These are phyloP conservation scores for Spilarctia lutea DNA, from an alignment of 2,888 invertebrate species.

Conservation along the genomic window DNA sequence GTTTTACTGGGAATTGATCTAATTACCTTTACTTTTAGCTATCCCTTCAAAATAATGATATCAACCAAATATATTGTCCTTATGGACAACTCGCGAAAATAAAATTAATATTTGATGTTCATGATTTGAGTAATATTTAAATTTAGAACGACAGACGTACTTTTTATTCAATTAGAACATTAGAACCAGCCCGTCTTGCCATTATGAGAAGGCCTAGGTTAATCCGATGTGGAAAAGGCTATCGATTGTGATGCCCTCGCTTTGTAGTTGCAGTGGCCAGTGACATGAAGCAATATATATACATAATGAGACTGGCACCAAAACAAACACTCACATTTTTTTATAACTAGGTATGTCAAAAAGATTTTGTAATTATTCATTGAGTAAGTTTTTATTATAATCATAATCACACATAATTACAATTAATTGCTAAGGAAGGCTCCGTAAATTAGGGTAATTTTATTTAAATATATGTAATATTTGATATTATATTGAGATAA, in stretches of 20 bases:
- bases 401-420: not conserved
- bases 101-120: not conserved
- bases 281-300: not conserved
- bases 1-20: not conserved
- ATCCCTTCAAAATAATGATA: not conserved
- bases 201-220: slow-evolving; percentile 51
- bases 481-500: not conserved
- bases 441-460: not conserved
- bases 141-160: slow-evolving; percentile 26
- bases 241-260: slow-evolving; percentile 19
- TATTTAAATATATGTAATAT: not conserved
- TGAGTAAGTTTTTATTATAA: not conserved
- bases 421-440: not conserved
- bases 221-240: slow-evolving; percentile 31
- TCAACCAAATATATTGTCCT: not conserved
- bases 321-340: slow-evolving; percentile 12
- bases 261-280: slow-evolving; percentile 14
- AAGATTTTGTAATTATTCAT: not conserved
- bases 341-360: not conserved
- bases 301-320: slow-evolving; percentile 8
- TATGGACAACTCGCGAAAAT: not conserved
- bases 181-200: slow-evolving; percentile 43
- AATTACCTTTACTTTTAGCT: too few species aligned
- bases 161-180: slow-evolving; percentile 58
- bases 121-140: not conserved